These are phyloP conservation scores for Oscheius sp. DNA, from an alignment of 2,888 invertebrate species.

Conservation along the genomic window DNA sequence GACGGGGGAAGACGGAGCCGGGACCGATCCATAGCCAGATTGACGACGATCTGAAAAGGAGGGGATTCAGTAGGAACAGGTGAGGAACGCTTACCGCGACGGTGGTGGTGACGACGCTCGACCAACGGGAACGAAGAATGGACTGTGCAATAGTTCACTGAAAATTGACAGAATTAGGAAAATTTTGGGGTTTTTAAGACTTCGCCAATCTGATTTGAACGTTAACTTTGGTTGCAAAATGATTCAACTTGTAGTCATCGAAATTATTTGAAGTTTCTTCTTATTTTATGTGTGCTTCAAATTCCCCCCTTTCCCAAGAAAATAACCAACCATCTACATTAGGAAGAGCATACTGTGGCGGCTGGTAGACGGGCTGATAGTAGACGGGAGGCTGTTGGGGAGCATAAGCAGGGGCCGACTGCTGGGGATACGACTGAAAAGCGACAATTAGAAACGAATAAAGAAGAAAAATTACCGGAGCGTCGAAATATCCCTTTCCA, in stretches of 20 bases:
- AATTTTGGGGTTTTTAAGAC: background rate
- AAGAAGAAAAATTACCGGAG: background rate
- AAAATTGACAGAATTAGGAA: background rate
- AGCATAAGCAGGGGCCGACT: background rate
- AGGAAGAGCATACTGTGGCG: conserved; percentile 51
- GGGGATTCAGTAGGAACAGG: background rate
- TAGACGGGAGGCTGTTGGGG: conserved; percentile 26
- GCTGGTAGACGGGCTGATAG: conserved; percentile 38
- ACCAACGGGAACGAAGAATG: conserved; percentile 60
- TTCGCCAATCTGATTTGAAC: no score
- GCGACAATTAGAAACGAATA: background rate
- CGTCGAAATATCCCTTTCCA: conserved; percentile 21
- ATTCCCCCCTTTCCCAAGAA: background rate
- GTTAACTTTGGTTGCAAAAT: no score
- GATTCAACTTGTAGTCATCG: no score
- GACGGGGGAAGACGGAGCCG: conserved; percentile 34
- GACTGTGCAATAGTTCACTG: conserved; percentile 62
- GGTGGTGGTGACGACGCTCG: conserved; percentile 39
- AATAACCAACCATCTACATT: conserved; percentile 50
- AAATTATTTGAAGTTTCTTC: no score
- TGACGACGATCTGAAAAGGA: conserved; percentile 44
- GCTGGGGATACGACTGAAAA: background rate
- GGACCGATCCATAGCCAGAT: conserved; percentile 38
- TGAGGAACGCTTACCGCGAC: conserved; percentile 13
- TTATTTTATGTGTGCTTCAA: no score